Evolutionary conservation across 1,140 invertebrate genomes (phyloP).

Genomic region (Drosophila burlai): DNA sequence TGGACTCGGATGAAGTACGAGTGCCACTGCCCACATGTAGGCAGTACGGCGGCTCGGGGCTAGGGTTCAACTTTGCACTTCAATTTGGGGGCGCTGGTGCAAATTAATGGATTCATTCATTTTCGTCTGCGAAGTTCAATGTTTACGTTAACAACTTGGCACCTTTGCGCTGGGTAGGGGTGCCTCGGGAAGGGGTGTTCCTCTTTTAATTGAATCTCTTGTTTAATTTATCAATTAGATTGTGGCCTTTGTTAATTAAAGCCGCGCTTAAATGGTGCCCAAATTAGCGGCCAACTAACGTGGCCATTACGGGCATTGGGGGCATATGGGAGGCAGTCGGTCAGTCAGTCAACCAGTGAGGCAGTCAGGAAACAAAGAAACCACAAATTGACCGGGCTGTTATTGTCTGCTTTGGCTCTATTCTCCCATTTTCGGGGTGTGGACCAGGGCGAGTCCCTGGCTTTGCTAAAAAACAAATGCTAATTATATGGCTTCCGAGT

Average conservation of each 20-base stretch:
- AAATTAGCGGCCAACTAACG: conserved; percentile 68
- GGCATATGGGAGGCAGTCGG: conserved; percentile 34
- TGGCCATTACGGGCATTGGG: conserved; percentile 31
- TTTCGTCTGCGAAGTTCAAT: conserved; percentile 71
- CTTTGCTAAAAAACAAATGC: conserved; percentile 67
- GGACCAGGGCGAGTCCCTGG: conserved; percentile 72
- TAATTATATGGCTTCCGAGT: conserved; percentile 76
- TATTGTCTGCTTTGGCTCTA: conserved; percentile 32
- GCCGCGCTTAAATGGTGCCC: conserved; percentile 47
- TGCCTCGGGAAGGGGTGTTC: conserved; percentile 27
- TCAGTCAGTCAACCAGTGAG: conserved; percentile 37
- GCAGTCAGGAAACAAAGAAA: conserved; percentile 63
- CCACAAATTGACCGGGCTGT: conserved; percentile 66
- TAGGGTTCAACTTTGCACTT: conserved; percentile 79
- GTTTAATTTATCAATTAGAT: conserved; percentile 79
- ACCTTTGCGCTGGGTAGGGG: conserved; percentile 33
- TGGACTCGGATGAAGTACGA: conserved; percentile 19
- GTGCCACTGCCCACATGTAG: conserved; percentile 50
- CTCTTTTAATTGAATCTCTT: conserved; percentile 68
- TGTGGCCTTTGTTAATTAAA: conserved; percentile 72
- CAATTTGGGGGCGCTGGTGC: conserved; percentile 79
- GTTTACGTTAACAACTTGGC: conserved; percentile 82
- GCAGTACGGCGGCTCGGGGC: conserved; percentile 7
- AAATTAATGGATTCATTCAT: conserved; percentile 82
- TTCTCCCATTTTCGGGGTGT: conserved; percentile 68